Conservation (phyloP, 2,797 vertebrate species). For the Pitangus sulphuratus region DNA sequence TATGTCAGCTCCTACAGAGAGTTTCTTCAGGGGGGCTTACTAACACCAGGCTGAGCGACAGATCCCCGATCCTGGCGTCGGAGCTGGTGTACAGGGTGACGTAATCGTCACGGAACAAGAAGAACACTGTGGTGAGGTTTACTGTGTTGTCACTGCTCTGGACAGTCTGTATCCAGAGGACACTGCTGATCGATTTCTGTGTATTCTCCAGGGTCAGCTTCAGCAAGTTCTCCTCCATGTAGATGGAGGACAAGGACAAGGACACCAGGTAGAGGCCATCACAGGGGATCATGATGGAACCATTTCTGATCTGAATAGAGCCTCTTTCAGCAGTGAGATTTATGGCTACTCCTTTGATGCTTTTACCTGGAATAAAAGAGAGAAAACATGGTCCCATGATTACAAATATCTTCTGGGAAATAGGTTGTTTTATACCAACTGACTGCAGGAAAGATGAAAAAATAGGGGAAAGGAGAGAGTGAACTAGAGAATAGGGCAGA, state of each 20-base stretch:
- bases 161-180: background rate
- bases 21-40: background rate
- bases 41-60: constrained; percentile 57
- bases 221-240: background rate
- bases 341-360: constrained; percentile 4
- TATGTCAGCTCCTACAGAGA: background rate
- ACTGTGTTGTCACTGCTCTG: fast-evolving
- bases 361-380: constrained; percentile 23
- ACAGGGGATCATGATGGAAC: constrained; percentile 56
- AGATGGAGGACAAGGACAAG: too few relatives aligned
- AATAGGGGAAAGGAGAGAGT: background rate
- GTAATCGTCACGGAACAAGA: constrained; percentile 9
- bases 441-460: background rate
- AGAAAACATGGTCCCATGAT: background rate
- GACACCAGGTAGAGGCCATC: constrained; percentile 77
- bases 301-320: constrained; percentile 59
- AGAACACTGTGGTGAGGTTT: background rate
- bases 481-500: background rate
- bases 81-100: constrained; percentile 48
- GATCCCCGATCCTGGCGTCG: fast-evolving
- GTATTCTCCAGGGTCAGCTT: constrained; percentile 2
- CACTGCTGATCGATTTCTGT: fast-evolving
- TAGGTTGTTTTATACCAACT: background rate
- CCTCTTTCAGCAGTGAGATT: background rate
- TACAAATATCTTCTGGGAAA: background rate